Percentiles rank a stretch among this genome's conserved stretches.
These are phyloP conservation scores for Drosophila melanica DNA, from an alignment of 1,140 invertebrate genomes.

Conservation along the genomic window DNA sequence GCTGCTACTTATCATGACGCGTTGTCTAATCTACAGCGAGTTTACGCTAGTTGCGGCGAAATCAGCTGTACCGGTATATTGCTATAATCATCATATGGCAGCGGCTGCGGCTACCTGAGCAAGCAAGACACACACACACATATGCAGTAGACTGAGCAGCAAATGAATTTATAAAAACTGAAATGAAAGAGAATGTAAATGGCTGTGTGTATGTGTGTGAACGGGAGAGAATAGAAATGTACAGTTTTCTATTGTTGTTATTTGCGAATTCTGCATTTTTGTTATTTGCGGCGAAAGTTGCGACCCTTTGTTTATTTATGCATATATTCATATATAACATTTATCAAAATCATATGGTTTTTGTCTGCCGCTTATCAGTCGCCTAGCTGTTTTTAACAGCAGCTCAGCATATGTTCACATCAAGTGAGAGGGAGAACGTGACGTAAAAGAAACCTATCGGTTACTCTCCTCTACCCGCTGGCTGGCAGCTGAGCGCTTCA, in stretches of 20 bases:
- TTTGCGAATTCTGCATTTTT: slow-evolving; percentile 28
- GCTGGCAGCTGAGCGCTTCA: slow-evolving; percentile 39
- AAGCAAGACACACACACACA: slow-evolving; percentile 21
- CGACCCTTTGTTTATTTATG: slow-evolving; percentile 13
- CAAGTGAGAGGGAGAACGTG: background rate
- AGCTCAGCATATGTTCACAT: slow-evolving; percentile 39
- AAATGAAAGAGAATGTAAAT: slow-evolving; percentile 10
- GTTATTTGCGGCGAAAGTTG: slow-evolving; percentile 40
- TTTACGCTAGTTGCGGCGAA: slow-evolving; percentile 62
- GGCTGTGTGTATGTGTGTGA: background rate
- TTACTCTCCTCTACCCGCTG: background rate
- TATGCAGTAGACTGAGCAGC: slow-evolving; percentile 11
- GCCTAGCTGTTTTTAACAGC: slow-evolving; percentile 43
- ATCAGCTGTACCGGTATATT: slow-evolving; percentile 79
- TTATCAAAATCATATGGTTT: slow-evolving; percentile 76
- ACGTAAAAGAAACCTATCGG: slow-evolving; percentile 38
- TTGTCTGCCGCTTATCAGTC: slow-evolving; percentile 11
- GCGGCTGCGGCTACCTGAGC: slow-evolving; percentile 43
- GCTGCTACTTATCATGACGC: slow-evolving; percentile 51
- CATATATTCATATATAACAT: background rate
- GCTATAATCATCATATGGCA: slow-evolving; percentile 70
- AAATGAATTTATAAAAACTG: slow-evolving; percentile 21
- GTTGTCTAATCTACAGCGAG: slow-evolving; percentile 62
- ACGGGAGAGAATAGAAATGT: slow-evolving; percentile 47
- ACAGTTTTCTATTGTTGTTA: slow-evolving; percentile 53